Base-by-base conservation (phyloP, 2,888 invertebrate species). In the Trachelus tabidus region DNA sequence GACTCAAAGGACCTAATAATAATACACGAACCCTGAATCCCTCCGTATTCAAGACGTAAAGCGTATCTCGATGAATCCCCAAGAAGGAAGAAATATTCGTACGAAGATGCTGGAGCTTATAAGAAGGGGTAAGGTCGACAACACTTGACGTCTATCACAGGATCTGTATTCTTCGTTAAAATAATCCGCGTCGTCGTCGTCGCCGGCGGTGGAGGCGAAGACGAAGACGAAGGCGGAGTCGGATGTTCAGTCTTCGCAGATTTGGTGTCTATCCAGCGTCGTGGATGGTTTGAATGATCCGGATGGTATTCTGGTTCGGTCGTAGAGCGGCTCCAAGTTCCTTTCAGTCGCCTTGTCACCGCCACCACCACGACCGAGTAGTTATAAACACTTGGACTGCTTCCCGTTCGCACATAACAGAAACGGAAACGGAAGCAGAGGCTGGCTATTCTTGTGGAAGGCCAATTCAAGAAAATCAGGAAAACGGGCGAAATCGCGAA, bases 351-450 rank as follows among this genome's bases (percentile, higher is more conserved):
- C 82, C 80, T 81, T 80, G 82, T 84, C 85, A 82, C 83, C 85
- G 84, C 83, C 71, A 33, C 71, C 84, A 81, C 82, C 81, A 83
- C 80, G 80, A 82, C 83, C 82, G 82, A 85, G 81, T 81, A 83
- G 79, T 85, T 85, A 86, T 85, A 85, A 87, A 87, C 87, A 86
- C 87, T 85, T 80, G 81, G 78, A 81, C 77, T 81, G 83, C 81
- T 79, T 81, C 80, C 79, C 79, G 79, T 82, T 85, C 80, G 81
- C 84, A 84, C 85, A 86, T 88, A 85, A 87, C 85, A 83, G 82
- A 79, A 76, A 80, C 81, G 78, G 79, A 80, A 80, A 73, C 68
- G 76, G 71, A 75, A 78, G 78, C 68, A 30, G 69, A 73, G 56
- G 23, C 40, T 56, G 40, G 40, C 15, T 56, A 1, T 6, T 34